Evolutionary conservation across 2,113 vertebrate genomes (phyloP), one percentile per base, ranked within the genome.

Genomic region (Triplophysa tibetana): DNA sequence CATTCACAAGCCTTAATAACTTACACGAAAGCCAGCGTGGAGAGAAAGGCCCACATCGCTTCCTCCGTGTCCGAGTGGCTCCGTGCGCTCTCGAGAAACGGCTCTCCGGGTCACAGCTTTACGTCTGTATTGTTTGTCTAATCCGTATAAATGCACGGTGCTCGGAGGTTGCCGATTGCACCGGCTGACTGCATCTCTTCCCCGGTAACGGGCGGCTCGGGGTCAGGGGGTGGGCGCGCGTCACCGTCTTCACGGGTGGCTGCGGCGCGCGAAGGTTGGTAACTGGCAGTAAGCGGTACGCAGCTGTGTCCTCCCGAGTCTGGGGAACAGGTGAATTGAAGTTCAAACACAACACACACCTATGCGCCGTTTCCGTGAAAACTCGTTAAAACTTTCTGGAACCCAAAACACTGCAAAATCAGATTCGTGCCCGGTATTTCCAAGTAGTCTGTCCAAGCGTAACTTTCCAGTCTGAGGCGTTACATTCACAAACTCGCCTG

Each of bases 21-120:
- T 93, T 92, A 93, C 92, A 93, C 91, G 90, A 93, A 91, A 90
- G 91, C 90, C 90, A 93, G 90, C 91, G 88, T 93, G 90, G 92
- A 92, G 90, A 93, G 90, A 91, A 93, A 90, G 92, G 92, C 76
- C 92, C 88, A 90, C 92, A 93, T 93, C 82, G 89, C 92, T 93
- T 91, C 90, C 91, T 91, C 91, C 91, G 91, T 90, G 90, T 91
- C 90, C 88, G 86, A 90, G 88, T 89, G 90, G 88, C 89, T 91
- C 87, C 86, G 88, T 89, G 90, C 77, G 80, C 73, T 89, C 89
- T 86, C 87, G 84, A 88, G 87, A 87, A 68, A 72, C 61, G 64
- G 45, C 56, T 67, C 75, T 63, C 68, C 62, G 67, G 76, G 64
- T 80, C 83, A 73, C 73, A 68, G 75, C 61, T 88, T 83, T 72